Base-by-base conservation (phyloP, 2,113 vertebrate species). In the Cyanocitta stelleri region DNA sequence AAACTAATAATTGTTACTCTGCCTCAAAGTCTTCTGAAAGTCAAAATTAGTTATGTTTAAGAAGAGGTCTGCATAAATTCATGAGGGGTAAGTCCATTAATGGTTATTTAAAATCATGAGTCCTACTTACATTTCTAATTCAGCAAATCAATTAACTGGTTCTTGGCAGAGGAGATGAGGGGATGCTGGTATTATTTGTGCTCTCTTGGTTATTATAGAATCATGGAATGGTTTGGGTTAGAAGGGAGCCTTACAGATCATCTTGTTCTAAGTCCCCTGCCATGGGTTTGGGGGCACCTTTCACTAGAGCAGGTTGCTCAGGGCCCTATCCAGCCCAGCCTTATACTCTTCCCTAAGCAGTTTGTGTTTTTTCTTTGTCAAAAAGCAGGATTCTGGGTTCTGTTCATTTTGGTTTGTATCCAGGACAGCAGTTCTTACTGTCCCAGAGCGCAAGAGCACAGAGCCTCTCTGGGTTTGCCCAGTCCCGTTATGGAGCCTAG, bases 51-150 rank as follows among this genome's bases (percentile, higher is more conserved):
- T 54, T 66, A 33, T 7, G 6, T 46, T 80, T 84, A 71, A 95
- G 49, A 51, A 33, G 4, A 76, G 18, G 10, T 27, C 68, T 81
- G 41, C 44, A 89, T 90, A 92, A 94, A 96, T 92, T 85, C 6
- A 71, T 66, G 59, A 91, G 13, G 46, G 10, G 19, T 59, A 85
- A 71, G 39, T 78, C 64, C 39, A 63, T 75, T 94, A 87, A n/a
- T 30, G 15, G 73, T 48, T 87, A 72, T 67, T 87, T 87, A 59
- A 91, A 96, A 89, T 19, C 3, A 58, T 51, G 73, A 35, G 16
- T 67, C 73, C 55, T 92, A 92, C 79, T 91, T 91, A 87, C 52
- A 63, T 87, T 95, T 91, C 77, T 89, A 91, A 85, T 81, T 71
- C 61, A 55, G 56, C 39, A 67, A 67, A 94, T 84, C 30, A 89